phyloP scores from a whole-genome alignment of 2,797 vertebrate genomes.

The Phoebastria nigripes region DNA sequence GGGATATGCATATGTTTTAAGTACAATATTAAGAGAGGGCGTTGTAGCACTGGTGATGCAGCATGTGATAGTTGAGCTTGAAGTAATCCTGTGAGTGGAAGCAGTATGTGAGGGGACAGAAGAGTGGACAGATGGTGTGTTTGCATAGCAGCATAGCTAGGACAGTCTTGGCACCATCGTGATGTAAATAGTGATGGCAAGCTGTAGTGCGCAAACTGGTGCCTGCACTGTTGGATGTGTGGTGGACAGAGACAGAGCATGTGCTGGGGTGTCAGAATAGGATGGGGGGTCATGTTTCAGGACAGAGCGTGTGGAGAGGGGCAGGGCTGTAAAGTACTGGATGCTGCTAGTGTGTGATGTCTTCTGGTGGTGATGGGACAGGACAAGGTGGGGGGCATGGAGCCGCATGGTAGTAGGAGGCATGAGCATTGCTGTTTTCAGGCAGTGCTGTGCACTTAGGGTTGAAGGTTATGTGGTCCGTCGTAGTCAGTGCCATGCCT shows the following conservation, averaged over 20 bases:
- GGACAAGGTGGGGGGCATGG: neutral
- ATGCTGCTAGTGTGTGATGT: neutral
- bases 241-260: neutral
- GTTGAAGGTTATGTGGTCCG: neutral
- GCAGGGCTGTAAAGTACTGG: neutral
- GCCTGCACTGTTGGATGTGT: neutral
- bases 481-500: too few relatives aligned
- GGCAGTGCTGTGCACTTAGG: neutral
- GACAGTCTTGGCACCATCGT: neutral
- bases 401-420: neutral
- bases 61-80: neutral
- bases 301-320: rapidly evolving
- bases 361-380: neutral
- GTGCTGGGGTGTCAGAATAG: neutral
- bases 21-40: neutral
- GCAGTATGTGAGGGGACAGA: neutral
- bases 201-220: neutral
- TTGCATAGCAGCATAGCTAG: neutral
- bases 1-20: neutral
- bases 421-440: neutral
- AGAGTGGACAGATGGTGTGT: neutral
- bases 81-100: neutral
- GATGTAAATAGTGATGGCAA: neutral
- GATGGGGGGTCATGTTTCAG: rapidly evolving
- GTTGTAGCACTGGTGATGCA: neutral